Base-by-base conservation (phyloP, 2,113 vertebrate genomes). In the Pseudorhombus dupliciocellatus region DNA sequence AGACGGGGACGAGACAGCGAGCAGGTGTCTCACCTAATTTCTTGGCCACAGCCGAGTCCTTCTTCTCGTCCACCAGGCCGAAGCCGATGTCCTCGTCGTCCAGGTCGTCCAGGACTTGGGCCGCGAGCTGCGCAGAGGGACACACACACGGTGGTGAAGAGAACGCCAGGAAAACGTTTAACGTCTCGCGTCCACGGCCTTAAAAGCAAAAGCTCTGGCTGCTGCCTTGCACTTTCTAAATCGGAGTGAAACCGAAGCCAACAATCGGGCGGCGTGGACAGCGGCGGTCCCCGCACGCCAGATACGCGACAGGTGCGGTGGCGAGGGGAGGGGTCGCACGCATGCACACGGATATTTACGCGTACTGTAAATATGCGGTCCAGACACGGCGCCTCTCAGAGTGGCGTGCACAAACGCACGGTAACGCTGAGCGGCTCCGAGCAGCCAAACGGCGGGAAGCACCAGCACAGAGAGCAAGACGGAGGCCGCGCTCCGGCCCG, bases 81-180 rank as follows among this genome's bases (percentile, higher is more conserved):
- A 98, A 96, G 12, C 96, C 96, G 48, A 98, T 92, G 12, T 96
- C 96, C 73, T 96, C 94, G 37, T 96, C 95, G 0, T 97, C 93
- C 9, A 96, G 84, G 75, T 95, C 95, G 57, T 94, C 95, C 66
- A 98, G 93, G 81, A 98, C 96, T 87, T 98, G 96, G 31, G 96
- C 96, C 31, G 95, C 96, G 79, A 97, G 92, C 96, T 97, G 86
- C 20, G 56, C 30, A 46, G 21, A 69, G 10, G n/a, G n/a, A 51
- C 3, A 63, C 4, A 66, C 16, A 20, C 0, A 44, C 30, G 40
- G 15, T 56, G 10, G 5, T 22, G 28, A 28, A 44, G 59, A 22
- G 37, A 71, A 56, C 37, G 40, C 31, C 57, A 52, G 10, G 44
- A 24, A 80, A 84, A 76, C 31, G 61, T 66, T 62, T 64, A 25